A percentile compares a stretch with the other conserved stretches of the same genome.
Conservation (phyloP, 2,113 vertebrate species). For the Thryonomys swinderianus region DNA sequence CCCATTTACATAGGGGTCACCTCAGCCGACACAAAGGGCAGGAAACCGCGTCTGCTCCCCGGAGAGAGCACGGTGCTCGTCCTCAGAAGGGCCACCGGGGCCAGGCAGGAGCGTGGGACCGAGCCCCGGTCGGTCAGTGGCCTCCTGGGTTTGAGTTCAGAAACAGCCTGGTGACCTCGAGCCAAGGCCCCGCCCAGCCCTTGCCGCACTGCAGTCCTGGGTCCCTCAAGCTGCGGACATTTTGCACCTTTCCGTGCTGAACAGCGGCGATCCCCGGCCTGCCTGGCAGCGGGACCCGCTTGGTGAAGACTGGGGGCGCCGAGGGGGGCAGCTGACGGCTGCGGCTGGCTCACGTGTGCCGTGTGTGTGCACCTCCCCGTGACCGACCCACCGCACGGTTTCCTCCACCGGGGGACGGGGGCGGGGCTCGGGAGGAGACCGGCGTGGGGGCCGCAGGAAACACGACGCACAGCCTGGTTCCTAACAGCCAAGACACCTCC, state of each 20-base stretch:
- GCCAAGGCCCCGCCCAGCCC: not conserved
- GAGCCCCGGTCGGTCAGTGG: not conserved
- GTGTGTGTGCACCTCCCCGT: not conserved
- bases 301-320: not conserved
- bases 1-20: not conserved
- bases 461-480: not conserved
- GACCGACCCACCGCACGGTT: not conserved
- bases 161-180: not conserved
- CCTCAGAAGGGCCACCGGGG: not conserved
- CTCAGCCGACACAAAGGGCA: not conserved
- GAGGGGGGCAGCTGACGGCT: not conserved
- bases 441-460: not conserved
- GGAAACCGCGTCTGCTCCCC: not conserved
- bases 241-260: not conserved
- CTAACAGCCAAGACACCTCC: not conserved
- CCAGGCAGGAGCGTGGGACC: accelerated
- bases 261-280: too few species aligned
- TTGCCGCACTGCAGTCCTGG: not conserved
- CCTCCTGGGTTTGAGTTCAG: not conserved
- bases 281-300: not conserved
- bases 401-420: too few species aligned
- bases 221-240: not conserved
- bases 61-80: not conserved
- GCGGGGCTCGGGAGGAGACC: too few species aligned
- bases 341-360: accelerated